These are phyloP conservation scores for Drosophila ercepeae DNA, from an alignment of 1,140 invertebrate genomes.

Conservation along the genomic window DNA sequence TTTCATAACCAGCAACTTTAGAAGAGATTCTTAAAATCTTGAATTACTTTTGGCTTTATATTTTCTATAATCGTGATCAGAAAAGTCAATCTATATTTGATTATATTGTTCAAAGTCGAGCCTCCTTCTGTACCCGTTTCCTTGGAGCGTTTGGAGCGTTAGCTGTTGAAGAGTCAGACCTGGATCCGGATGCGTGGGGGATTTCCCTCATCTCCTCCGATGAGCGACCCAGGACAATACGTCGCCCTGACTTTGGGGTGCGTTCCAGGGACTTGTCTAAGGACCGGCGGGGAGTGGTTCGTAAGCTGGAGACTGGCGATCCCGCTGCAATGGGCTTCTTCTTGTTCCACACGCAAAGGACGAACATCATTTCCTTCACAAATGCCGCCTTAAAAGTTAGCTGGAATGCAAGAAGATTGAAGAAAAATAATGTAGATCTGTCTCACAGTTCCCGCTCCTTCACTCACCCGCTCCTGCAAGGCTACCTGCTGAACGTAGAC, in stretches of 20 bases:
- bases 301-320: constrained; percentile 56
- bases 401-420: constrained; percentile 77
- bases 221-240: constrained; percentile 61
- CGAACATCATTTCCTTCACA: constrained; percentile 66
- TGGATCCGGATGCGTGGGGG: constrained; percentile 7
- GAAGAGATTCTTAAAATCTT: constrained; percentile 5
- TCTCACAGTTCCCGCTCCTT: too few relatives aligned
- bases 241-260: constrained; percentile 58
- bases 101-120: constrained; percentile 14
- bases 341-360: constrained; percentile 76
- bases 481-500: constrained; percentile 92
- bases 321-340: constrained; percentile 64
- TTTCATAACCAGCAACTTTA: constrained; percentile 20
- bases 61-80: not conserved
- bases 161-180: not conserved
- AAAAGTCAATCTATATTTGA: not conserved
- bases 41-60: not conserved
- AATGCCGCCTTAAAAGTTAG: constrained; percentile 72
- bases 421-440: too few relatives aligned
- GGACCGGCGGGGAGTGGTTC: constrained; percentile 49
- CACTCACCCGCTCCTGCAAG: constrained; percentile 87
- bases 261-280: constrained; percentile 59
- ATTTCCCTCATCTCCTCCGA: constrained; percentile 67
- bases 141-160: not conserved
- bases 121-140: constrained; percentile 10